These are phyloP conservation scores for Zapornia atra DNA, from an alignment of 2,113 vertebrate species.

Conservation along the genomic window DNA sequence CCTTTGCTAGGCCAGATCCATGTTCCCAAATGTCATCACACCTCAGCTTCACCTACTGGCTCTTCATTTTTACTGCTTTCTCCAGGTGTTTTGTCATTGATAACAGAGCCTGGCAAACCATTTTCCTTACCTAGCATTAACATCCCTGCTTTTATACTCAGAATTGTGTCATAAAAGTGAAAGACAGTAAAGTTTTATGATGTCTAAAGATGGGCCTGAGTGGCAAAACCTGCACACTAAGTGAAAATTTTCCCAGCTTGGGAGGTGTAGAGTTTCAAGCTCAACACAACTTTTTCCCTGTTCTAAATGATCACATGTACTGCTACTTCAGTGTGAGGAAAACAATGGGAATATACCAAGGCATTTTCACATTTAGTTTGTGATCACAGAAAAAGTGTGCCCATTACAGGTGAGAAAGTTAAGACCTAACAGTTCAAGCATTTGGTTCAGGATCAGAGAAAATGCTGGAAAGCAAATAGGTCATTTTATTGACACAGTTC, in stretches of 20 bases:
- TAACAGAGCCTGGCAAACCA: conserved; percentile 14
- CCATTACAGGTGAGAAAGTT: background rate
- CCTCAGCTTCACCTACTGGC: background rate
- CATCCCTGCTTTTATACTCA: background rate
- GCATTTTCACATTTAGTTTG: background rate
- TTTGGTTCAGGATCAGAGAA: background rate
- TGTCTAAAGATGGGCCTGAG: background rate
- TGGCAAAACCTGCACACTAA: background rate
- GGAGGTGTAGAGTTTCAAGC: background rate
- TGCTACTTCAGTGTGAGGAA: background rate
- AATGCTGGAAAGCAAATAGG: background rate
- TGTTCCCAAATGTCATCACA: background rate
- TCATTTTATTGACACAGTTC: background rate
- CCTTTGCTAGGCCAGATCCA: background rate
- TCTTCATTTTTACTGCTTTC: background rate
- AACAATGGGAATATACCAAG: background rate
- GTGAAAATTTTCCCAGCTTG: background rate
- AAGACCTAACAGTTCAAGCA: background rate
- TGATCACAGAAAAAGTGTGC: background rate
- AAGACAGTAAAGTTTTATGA: background rate
- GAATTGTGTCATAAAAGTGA: background rate
- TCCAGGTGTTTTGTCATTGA: background rate
- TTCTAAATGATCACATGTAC: background rate
- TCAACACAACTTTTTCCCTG: background rate
- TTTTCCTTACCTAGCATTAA: background rate